Evolutionary conservation across 1,140 invertebrate genomes (phyloP).

Genomic region (Pristionchus pacificus): DNA sequence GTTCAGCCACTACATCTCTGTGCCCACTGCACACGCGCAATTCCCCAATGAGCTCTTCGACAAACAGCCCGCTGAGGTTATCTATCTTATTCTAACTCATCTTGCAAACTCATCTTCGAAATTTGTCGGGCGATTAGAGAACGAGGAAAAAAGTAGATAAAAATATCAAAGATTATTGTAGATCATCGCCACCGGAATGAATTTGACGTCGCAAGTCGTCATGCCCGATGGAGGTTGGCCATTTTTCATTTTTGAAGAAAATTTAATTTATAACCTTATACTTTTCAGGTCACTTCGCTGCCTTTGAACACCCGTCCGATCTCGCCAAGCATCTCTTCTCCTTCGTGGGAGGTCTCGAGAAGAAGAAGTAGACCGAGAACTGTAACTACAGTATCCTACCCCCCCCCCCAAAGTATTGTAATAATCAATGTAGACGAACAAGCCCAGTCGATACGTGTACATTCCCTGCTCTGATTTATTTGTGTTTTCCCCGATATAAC

Average conservation of each 20-base stretch:
- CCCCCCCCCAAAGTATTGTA: no score
- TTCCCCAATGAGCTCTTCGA: constrained; percentile 58
- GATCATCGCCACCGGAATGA: constrained; percentile 58
- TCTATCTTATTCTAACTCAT: constrained; percentile 11
- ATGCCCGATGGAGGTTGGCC: not conserved
- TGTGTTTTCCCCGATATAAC: no score
- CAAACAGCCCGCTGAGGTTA: constrained; percentile 46
- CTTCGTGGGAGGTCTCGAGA: constrained; percentile 48
- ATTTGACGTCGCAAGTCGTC: not conserved
- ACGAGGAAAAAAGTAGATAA: not conserved
- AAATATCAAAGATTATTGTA: constrained; percentile 41
- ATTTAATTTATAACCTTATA: constrained; percentile 23
- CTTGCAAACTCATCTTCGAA: no score
- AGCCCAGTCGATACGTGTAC: no score
- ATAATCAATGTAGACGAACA: no score
- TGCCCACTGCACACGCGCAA: constrained; percentile 58
- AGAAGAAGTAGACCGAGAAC: no score
- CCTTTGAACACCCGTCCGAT: constrained; percentile 71
- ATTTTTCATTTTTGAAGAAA: no score
- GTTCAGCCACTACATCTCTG: constrained; percentile 24
- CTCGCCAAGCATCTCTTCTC: constrained; percentile 67
- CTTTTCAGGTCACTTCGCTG: constrained; percentile 78
- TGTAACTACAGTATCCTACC: no score
- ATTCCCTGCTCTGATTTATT: no score
- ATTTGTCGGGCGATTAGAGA: no score